These are phyloP conservation scores for Boulengeromyrus knoepffleri DNA, from an alignment of 2,113 vertebrate species.

Conservation along the genomic window DNA sequence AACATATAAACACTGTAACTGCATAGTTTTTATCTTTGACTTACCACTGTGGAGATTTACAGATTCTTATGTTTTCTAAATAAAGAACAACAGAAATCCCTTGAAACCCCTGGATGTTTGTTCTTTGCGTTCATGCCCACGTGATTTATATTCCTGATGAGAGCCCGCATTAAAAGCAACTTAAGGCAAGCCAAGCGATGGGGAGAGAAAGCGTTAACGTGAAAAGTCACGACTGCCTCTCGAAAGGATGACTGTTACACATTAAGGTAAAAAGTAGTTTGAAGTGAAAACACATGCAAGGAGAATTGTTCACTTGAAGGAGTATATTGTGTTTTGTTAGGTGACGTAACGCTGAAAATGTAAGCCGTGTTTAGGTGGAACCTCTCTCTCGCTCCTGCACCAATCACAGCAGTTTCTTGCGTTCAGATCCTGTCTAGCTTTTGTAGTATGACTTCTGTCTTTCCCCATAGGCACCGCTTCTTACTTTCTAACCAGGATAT, in stretches of 20 bases:
- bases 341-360: background rate
- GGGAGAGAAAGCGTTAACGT: background rate
- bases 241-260: slow-evolving; percentile 4
- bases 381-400: background rate
- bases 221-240: background rate
- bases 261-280: slow-evolving; percentile 3
- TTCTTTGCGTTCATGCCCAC: background rate
- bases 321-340: background rate
- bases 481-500: background rate
- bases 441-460: background rate
- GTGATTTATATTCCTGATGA: background rate
- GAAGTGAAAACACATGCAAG: background rate
- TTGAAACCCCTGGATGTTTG: background rate
- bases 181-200: slow-evolving; percentile 8
- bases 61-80: background rate
- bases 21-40: background rate
- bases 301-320: background rate
- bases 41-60: background rate
- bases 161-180: background rate
- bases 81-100: background rate
- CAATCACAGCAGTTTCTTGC: background rate
- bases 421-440: background rate
- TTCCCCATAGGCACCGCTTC: background rate
- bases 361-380: background rate
- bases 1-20: background rate